Conservation (phyloP, 2,113 vertebrate genomes). For the Elephas maximus region DNA sequence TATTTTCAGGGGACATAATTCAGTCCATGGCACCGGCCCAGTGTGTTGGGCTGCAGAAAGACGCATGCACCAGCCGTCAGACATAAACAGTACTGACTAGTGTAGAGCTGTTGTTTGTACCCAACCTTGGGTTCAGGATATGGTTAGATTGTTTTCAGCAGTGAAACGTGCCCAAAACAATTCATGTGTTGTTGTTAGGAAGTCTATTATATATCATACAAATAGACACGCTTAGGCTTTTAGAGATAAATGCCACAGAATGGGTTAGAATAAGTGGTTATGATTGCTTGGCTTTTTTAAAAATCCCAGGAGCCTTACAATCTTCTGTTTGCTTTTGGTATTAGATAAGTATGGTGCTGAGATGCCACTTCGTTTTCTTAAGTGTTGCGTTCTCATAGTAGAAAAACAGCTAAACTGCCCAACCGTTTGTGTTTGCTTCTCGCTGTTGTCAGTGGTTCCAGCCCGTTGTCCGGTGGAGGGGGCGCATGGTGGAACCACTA, state of each 20-base stretch:
- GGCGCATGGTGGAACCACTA: neutral
- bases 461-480: neutral
- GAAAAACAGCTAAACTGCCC: neutral
- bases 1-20: too few species aligned
- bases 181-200: neutral
- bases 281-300: neutral
- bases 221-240: neutral
- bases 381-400: neutral
- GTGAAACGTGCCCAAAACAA: neutral
- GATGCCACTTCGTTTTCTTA: neutral
- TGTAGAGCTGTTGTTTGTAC: neutral
- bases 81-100: neutral
- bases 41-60: neutral
- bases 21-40: too few species aligned
- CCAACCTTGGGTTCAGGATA: neutral
- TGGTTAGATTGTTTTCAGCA: constrained; percentile 17
- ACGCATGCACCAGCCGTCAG: neutral
- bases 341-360: neutral
- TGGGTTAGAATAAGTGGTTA: neutral
- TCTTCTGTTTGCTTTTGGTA: neutral
- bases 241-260: neutral
- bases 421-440: neutral
- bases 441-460: neutral
- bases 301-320: neutral
- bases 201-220: neutral